These are phyloP conservation scores for Littorina saxatilis DNA, from an alignment of 1,140 invertebrate genomes.

Conservation along the genomic window DNA sequence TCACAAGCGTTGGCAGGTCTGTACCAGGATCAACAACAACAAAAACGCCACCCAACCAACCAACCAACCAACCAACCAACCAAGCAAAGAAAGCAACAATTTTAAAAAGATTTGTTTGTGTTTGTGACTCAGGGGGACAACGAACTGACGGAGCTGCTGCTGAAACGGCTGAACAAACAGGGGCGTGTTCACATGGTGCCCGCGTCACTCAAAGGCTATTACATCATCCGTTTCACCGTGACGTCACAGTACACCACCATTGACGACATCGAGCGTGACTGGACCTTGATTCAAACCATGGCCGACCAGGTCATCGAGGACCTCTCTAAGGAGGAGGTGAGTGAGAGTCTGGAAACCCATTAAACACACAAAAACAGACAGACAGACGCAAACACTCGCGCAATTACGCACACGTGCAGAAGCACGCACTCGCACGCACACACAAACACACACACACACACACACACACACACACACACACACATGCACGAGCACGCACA, in stretches of 20 bases:
- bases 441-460: no score
- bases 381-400: not conserved
- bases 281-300: constrained; percentile 35
- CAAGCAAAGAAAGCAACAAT: no score
- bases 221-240: constrained; percentile 94
- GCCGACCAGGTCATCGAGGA: constrained; percentile 35
- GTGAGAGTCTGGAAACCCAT: not conserved
- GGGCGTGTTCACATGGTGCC: constrained; percentile 76
- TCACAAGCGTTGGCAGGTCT: no score
- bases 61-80: no score
- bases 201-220: constrained; percentile 81
- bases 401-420: no score
- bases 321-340: constrained; percentile 17
- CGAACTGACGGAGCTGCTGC: constrained; percentile 71
- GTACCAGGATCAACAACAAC: no score
- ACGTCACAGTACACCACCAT: constrained; percentile 93
- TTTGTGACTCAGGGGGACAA: constrained; percentile 75
- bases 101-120: no score
- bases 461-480: no score
- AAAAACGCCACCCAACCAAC: no score
- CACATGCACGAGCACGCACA: no score
- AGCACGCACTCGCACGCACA: no score
- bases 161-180: constrained; percentile 71
- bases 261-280: constrained; percentile 85
- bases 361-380: not conserved